Evolutionary conservation across 2,797 vertebrate genomes (phyloP), one percentile per base, ranked within the genome.

Genomic region (Anguilla anguilla): DNA sequence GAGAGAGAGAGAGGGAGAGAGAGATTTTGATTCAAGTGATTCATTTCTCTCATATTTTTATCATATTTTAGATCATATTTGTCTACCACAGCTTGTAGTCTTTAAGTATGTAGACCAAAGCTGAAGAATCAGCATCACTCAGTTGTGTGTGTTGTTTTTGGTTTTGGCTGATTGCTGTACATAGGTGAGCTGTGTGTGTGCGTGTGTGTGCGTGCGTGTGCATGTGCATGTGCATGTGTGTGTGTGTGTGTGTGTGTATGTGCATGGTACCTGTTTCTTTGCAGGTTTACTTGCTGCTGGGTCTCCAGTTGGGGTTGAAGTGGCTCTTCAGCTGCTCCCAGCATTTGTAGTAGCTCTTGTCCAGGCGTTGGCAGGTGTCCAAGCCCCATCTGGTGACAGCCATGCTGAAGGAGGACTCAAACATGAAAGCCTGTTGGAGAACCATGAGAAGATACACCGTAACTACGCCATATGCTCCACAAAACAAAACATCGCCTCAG

Each of bases 311-410:
- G 55, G 97, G 97, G 49, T 97, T 96, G 91, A 99, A 99, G 93
- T 97, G 97, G 87, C 96, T 99, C 92, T 93, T 96, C 72, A 99
- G 96, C 74, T 93, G 43, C 89, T 99, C 97, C 99, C 99, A 99
- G 93, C 99, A 99, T 89, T 97, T 95, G 92, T 98, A 97, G 94
- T 99, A 99, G 92, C 90, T 97, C 94, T 97, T 98, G 92, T 99
- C 98, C 83, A 99, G 94, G 89, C 94, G 91, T 22, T 94, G 94
- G 90, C 97, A 99, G 0, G 96, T 97, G 91, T 98, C 95, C 59
- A 99, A 95, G 19, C 97, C 98, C 98, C 98, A 99, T 49, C 97
- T 98, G 84, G 98, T 99, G 90, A 99, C 96, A 0, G 97, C 97
- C 94, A 99, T 96, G 67, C 97, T 98, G 92, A 99, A 96, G 88